Evolutionary conservation across 2,797 vertebrate species (phyloP), one percentile per base, ranked within the genome.

Genomic region (Champsocephalus gunnari): DNA sequence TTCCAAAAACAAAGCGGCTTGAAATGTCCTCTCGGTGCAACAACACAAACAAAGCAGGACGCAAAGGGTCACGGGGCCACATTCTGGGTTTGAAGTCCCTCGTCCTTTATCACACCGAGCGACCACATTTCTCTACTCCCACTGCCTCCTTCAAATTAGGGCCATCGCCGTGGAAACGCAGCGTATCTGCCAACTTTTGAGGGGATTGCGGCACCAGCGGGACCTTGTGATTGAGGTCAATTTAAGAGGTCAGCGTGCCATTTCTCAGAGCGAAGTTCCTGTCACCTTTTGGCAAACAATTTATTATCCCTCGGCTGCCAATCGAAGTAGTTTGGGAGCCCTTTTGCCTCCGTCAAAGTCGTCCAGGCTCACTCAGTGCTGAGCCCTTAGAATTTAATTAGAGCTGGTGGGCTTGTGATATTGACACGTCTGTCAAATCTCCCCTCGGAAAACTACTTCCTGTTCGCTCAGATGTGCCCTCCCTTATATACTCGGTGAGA

Each of bases 181-280:
- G 59, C 55, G 64, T 78, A 82, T 71, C 83, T 86, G 85, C 84
- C 79, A 88, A 83, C 86, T 77, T 76, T 85, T 75, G 55, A 70
- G 73, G 81, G 71, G 66, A 76, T 68, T 73, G 80, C 78, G 64
- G 77, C 74, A 68, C 77, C 60, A 43, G 80, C 75, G n/a, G 69
- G 63, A 66, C 59, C 50, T 5, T 79, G 74, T 85, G 88, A 92
- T 90, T 92, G 89, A 90, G 92, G 89, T 93, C 90, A 90, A 76
- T 83, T 75, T 66, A 65, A 73, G 71, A 88, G 93, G 90, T 93
- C 91, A 82, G 66, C 50, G 21, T 54, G 86, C 68, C 85, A 73
- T 89, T 92, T 88, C 88, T 88, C 88, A 76, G 77, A 85, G 80
- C 79, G 90, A 84, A 90, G 88, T 89, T 87, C 84, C 70, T 24